A percentile compares a stretch with the other conserved stretches of the same genome.
phyloP scores from a whole-genome alignment of 2,888 invertebrate species.

The Drymonia ruficornis region DNA sequence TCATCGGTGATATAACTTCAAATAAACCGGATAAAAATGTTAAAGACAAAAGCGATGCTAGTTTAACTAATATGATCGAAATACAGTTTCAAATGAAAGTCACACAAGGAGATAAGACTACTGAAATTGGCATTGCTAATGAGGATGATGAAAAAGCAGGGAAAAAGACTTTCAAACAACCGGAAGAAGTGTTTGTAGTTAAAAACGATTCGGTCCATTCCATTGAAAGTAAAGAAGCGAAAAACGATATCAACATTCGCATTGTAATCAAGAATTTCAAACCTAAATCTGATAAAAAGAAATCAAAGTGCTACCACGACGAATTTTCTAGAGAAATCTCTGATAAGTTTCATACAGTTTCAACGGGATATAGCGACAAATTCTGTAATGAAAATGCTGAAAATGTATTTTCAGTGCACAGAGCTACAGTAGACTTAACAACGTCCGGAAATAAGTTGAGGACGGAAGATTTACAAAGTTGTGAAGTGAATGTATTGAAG shows the following conservation, averaged over 20 bases:
- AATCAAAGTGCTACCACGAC: slow-evolving; percentile 31
- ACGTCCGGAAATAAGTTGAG: slow-evolving; percentile 43
- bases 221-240: slow-evolving; percentile 41
- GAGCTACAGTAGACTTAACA: slow-evolving; percentile 52
- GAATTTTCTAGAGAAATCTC: slow-evolving; percentile 59
- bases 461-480: slow-evolving; percentile 8
- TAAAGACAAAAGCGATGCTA: slow-evolving; percentile 45
- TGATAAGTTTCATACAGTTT: slow-evolving; percentile 64
- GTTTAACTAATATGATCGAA: slow-evolving; percentile 61
- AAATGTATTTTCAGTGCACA: slow-evolving; percentile 52
- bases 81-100: slow-evolving; percentile 66
- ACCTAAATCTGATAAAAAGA: slow-evolving; percentile 36
- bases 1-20: slow-evolving; percentile 27
- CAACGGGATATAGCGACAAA: slow-evolving; percentile 55
- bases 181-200: slow-evolving; percentile 51
- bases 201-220: slow-evolving; percentile 39
- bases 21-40: slow-evolving; percentile 32
- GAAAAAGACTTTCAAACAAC: slow-evolving; percentile 21
- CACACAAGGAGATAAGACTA: slow-evolving; percentile 57
- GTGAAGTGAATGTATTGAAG: slow-evolving; percentile 17
- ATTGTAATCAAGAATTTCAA: slow-evolving; percentile 64
- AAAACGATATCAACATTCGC: slow-evolving; percentile 64
- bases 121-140: slow-evolving; percentile 53
- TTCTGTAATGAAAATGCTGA: slow-evolving; percentile 40
- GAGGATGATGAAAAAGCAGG: slow-evolving; percentile 28